Base-by-base conservation (phyloP, 2,113 vertebrate species). In the Aspiorhynchus laticeps region DNA sequence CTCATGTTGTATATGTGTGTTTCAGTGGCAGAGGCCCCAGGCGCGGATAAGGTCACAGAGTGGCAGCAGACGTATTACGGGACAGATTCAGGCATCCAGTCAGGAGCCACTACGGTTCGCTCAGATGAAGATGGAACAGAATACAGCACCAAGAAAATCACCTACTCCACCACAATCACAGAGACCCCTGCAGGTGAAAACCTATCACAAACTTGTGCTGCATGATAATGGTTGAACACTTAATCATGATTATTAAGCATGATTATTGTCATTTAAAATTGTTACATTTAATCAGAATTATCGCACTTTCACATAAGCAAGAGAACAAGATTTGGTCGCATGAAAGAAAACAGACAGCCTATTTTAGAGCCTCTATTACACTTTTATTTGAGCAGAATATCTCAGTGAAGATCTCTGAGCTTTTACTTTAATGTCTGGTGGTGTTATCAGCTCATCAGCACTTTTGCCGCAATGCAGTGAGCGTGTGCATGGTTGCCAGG, bases 51-150 rank as follows among this genome's bases (percentile, higher is more conserved):
- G 93, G 98, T 99, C 93, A 90, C 93, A 0, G 95, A 98, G 85
- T 99, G 98, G 98, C 96, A 98, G 90, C 92, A 97, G 48, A 95
- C 95, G 0, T 96, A 95, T 90, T 98, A 98, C 0, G 59, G 56
- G 41, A 1, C 88, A 0, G 98, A 99, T 93, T 99, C 98, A 0
- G 98, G 98, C 80, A 97, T 99, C 94, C 97, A 99, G 91, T 98
- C 98, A 0, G 97, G 97, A 0, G 95, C 96, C 90, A 96, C 94
- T 88, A 99, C 98, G 0, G 93, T 98, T 88, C 96, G 96, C 91
- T 90, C 91, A 85, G 97, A 97, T 0, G 97, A 98, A 0, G 96
- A 97, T 0, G 86, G 93, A 17, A 91, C 92, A 0, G 95, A 96
- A 0, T 93, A 86, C 84, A 84, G 33, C 86, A 93, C 93, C 89